phyloP scores from a whole-genome alignment of 2,888 invertebrate species.

The Morpho achilles region DNA sequence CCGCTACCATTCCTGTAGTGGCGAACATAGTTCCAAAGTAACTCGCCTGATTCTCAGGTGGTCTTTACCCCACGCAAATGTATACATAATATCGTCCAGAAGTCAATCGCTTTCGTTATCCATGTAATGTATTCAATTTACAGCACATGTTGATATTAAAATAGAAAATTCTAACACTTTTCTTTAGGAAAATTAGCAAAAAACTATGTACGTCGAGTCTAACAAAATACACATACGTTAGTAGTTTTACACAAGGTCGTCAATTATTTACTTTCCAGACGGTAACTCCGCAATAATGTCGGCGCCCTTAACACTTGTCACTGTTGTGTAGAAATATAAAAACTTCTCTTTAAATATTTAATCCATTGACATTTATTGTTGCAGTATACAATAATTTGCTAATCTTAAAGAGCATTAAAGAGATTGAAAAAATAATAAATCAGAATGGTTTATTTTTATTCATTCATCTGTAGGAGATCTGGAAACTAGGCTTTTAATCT shows the following conservation, averaged over 20 bases:
- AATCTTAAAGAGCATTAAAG: too few species aligned
- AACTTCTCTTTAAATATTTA: too few species aligned
- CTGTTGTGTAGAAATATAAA: too few species aligned
- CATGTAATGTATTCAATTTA: slow-evolving; percentile 25
- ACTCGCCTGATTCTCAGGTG: slow-evolving; percentile 65
- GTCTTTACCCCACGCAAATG: slow-evolving; percentile 59
- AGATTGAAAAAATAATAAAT: too few species aligned
- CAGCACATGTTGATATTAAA: slow-evolving; percentile 12
- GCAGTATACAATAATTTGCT: too few species aligned
- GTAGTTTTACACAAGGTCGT: slow-evolving; percentile 54
- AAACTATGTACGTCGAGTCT: slow-evolving; percentile 19
- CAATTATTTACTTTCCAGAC: slow-evolving; percentile 30
- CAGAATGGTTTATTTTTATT: too few species aligned
- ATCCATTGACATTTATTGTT: too few species aligned
- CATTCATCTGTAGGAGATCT: too few species aligned
- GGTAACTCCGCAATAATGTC: too few species aligned
- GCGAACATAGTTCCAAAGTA: slow-evolving; percentile 56
- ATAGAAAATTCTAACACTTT: not conserved
- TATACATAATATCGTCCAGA: slow-evolving; percentile 63
- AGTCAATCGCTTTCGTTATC: slow-evolving; percentile 37
- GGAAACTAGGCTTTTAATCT: too few species aligned
- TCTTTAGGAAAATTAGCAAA: slow-evolving; percentile 6
- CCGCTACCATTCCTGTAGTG: slow-evolving; percentile 67
- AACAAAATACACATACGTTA: slow-evolving; percentile 48
- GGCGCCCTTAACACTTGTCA: too few species aligned